phyloP scores from a whole-genome alignment of 2,113 vertebrate species.

The Rhinopomastus cyanomelas region DNA sequence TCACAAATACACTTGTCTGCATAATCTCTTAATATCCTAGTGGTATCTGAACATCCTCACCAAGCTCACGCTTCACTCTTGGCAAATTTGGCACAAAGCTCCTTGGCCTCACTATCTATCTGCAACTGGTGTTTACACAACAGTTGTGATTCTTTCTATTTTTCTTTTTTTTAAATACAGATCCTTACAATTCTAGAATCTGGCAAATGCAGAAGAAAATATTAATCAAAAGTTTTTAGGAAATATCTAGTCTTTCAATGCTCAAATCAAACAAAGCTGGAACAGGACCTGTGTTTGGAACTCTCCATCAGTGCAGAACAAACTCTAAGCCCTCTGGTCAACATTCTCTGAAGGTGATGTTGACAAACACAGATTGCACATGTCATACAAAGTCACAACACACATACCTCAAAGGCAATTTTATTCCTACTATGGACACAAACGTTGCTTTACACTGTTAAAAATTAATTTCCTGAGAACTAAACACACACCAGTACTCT shows the following conservation, averaged over 20 bases:
- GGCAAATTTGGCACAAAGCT: background rate
- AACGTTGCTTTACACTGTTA: background rate
- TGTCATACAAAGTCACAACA: slow-evolving; percentile 24
- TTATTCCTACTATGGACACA: slow-evolving; percentile 15
- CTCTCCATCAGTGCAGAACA: background rate
- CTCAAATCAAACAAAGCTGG: background rate
- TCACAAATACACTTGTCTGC: background rate
- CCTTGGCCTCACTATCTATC: background rate
- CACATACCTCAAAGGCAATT: slow-evolving; percentile 16
- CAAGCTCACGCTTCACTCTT: background rate
- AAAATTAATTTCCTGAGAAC: slow-evolving; percentile 37
- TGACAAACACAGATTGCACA: slow-evolving; percentile 7
- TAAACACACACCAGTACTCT: slow-evolving; percentile 24
- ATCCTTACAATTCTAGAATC: background rate
- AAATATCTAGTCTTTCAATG: background rate
- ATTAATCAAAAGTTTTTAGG: background rate
- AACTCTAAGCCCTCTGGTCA: background rate
- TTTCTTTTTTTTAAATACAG: background rate
- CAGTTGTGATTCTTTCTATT: background rate
- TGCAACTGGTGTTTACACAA: background rate
- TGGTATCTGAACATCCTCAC: background rate
- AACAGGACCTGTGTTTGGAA: background rate
- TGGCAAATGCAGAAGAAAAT: background rate
- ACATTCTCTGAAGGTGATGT: background rate
- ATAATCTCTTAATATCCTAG: background rate